Evolutionary conservation across 2,888 invertebrate species (phyloP), one percentile per base, ranked within the genome.

Genomic region (Drosophila quasianomalipes): DNA sequence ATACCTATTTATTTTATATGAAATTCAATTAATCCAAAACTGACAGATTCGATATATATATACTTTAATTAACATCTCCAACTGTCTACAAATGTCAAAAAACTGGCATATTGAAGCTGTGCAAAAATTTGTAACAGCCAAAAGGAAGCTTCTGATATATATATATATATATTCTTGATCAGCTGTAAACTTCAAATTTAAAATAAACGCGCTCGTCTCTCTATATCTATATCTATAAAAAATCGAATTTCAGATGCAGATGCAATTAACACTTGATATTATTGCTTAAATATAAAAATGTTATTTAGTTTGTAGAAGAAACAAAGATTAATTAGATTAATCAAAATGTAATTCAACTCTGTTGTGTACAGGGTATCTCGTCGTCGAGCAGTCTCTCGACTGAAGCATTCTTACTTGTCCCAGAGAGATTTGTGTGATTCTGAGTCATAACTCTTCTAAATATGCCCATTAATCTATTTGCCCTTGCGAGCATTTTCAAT

Each of bases 401-500:
- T 19, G 39, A 19, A 9, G 0, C 4, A 39, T 14, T 14, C 22
- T 47, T 14, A 4, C 9, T 47, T 26, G 16, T 16, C 2, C 4
- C 26, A 9, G 16, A 16, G 9, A 19, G 51, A 41, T 57, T 41
- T 63, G 53, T 57, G 30, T 58, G 47, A 2, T 47, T 58, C 69
- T 70, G 63, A 69, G 77, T 72, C 85, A 85, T 82, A 85, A 82
- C 71, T 83, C 76, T 81, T 74, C 70, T 59, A 72, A 82, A 85
- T 79, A 74, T 70, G 66, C 60, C 65, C 60, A 82, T 83, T 79
- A 79, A 85, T 83, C 82, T 85, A 71, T 69, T 79, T 41, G 39
- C 63, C 52, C 51, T 59, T 66, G 72, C 60, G 70, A 70, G 76
- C 66, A 76, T 74, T 81, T 76, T 64, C 64, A 75, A 78, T 71